Base-by-base conservation (phyloP, 2,113 vertebrate genomes). In the Vimba vimba region DNA sequence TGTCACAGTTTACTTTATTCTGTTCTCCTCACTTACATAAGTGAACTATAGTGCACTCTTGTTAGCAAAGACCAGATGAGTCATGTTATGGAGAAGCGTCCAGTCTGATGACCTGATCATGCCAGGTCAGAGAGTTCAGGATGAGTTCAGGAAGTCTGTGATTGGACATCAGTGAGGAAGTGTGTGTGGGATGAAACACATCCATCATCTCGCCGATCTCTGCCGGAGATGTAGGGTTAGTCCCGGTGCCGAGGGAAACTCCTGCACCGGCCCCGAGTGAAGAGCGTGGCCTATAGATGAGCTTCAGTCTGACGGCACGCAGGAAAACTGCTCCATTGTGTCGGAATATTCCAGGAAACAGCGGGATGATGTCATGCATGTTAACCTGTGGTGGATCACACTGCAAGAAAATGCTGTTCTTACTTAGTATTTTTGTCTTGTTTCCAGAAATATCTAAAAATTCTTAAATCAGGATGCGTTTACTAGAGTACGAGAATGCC, bases 281-380 rank as follows among this genome's bases (percentile, higher is more conserved):
- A 7, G 7, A 43, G 39, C 39, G 1, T 23, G 33, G 36, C 23
- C n/a, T 7, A 43, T 43, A 43, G 39, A 43, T 43, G 39, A 4
- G 33, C 33, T 33, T 45, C 33, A 69, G 30, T 21, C 66, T 36
- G 4, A 68, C 17, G 17, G 21, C 33, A 33, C 33, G 33, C 68
- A 30, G 15, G 15, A 50, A 83, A 57, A 19, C 39, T 19, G 30
- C 4, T 30, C 3, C 1, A 50, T 47, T 47, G 36, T 47, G 33
- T 75, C 10, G 39, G 33, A 39, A 55, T n/a, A 17, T 82, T 85
- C 69, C 33, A 59, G 36, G 68, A 55, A 79, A 87, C 69, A 52
- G 21, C 39, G 17, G 43, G 36, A 27, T 64, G 66, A 19, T 45
- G 62, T 87, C 75, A 64, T 21, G 36, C 33, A 33, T 33, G 33